phyloP scores from a whole-genome alignment of 1,140 invertebrate species.

The Macrobrachium rosenbergii region DNA sequence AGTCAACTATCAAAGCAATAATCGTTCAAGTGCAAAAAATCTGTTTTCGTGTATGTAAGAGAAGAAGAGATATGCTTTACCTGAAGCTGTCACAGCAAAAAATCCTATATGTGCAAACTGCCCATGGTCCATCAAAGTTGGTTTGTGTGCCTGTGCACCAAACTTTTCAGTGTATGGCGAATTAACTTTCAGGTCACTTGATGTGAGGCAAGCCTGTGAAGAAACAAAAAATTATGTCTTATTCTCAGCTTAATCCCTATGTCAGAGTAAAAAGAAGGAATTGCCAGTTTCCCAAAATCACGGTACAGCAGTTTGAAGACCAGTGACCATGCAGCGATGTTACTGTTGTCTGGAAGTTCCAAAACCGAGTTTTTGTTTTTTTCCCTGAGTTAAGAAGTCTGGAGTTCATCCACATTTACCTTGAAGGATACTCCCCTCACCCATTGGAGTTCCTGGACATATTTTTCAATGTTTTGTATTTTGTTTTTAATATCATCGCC shows the following conservation, averaged over 20 bases:
- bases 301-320: no score
- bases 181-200: conserved; percentile 60
- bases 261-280: no score
- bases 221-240: background rate
- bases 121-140: conserved; percentile 54
- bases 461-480: no score
- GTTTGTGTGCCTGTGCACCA: conserved; percentile 38
- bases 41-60: background rate
- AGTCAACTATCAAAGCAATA: conserved; percentile 17
- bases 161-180: conserved; percentile 62
- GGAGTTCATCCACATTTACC: no score
- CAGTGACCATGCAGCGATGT: no score
- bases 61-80: conserved; percentile 8
- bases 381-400: no score
- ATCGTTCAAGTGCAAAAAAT: background rate
- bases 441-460: no score
- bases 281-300: no score
- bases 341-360: no score
- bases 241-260: background rate
- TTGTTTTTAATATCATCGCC: no score
- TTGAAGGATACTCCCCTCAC: no score
- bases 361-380: no score
- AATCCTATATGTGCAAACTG: conserved; percentile 60
- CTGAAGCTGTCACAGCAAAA: conserved; percentile 65
- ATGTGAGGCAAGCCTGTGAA: conserved; percentile 38